Evolutionary conservation across 2,113 vertebrate genomes (phyloP).

Genomic region (Phodopus roborovskii): DNA sequence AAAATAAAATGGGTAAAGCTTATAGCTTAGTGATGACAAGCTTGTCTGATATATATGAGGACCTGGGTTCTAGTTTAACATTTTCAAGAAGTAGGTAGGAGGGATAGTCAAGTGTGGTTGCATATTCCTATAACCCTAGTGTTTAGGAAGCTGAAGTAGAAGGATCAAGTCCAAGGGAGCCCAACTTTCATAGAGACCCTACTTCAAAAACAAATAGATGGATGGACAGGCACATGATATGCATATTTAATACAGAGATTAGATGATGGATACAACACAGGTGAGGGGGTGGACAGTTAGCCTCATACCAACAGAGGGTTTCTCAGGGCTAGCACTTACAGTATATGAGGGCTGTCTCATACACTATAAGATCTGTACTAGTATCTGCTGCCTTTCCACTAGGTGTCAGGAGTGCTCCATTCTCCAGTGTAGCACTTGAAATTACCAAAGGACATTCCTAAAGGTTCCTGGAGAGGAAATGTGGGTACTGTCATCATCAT

Average conservation of each 20-base stretch:
- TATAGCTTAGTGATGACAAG: background rate
- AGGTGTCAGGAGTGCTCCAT: background rate
- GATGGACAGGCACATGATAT: background rate
- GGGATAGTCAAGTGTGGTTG: background rate
- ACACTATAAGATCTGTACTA: accelerated
- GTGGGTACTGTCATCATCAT: accelerated
- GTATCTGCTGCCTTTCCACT: too few relatives aligned
- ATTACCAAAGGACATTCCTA: background rate
- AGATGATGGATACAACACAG: background rate
- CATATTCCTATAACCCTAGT: background rate
- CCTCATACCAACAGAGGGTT: background rate
- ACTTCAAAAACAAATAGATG: background rate
- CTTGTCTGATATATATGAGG: background rate
- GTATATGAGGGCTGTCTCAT: accelerated
- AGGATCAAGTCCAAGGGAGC: background rate
- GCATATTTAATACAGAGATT: background rate
- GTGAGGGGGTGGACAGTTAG: background rate
- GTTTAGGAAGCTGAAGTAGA: background rate
- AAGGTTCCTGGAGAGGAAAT: background rate
- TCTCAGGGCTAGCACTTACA: too few relatives aligned
- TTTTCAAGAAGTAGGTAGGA: background rate
- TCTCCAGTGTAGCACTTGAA: background rate
- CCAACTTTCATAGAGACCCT: background rate
- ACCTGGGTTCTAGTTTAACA: background rate
- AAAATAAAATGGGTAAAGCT: background rate